Percentiles rank a stretch among this genome's conserved stretches.
Conservation (phyloP, 2,888 invertebrate genomes). For the Meiosimyza platycephala region DNA sequence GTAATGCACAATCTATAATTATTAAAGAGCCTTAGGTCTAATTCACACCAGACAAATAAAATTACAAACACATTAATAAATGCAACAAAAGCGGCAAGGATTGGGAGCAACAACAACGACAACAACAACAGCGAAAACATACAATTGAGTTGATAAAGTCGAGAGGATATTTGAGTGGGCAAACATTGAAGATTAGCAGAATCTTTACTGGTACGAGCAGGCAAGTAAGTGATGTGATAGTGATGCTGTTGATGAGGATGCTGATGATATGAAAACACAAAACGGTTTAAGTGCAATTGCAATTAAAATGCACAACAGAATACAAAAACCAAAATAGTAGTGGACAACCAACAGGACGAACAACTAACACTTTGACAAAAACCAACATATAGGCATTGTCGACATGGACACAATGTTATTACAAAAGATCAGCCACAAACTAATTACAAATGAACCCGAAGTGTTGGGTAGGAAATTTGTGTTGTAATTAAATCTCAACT, state of each 20-base stretch:
- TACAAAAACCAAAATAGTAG: not conserved
- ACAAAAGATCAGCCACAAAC: slow-evolving; percentile 33
- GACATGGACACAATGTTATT: slow-evolving; percentile 20
- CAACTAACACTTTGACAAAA: too few relatives aligned
- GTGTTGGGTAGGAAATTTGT: slow-evolving; percentile 11
- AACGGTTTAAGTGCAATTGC: slow-evolving; percentile 14
- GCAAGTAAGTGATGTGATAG: not conserved
- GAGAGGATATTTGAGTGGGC: not conserved
- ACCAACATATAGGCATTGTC: not conserved
- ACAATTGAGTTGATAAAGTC: not conserved
- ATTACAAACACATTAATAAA: slow-evolving; percentile 31
- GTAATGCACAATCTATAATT: slow-evolving; percentile 6
- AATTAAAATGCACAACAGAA: slow-evolving; percentile 30
- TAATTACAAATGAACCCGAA: slow-evolving; percentile 32
- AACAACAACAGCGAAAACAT: slow-evolving; percentile 7
- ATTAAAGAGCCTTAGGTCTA: slow-evolving; percentile 8
- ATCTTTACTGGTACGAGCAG: not conserved
- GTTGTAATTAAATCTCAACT: slow-evolving; percentile 27
- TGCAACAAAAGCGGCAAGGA: slow-evolving; percentile 4
- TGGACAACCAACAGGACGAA: not conserved
- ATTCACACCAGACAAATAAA: slow-evolving; percentile 21
- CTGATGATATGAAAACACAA: not conserved
- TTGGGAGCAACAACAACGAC: slow-evolving; percentile 4
- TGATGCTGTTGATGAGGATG: not conserved
- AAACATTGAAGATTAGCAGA: not conserved